Conservation (phyloP, 92 coral and sea anemone species). For the Zoanthus solanderi region DNA sequence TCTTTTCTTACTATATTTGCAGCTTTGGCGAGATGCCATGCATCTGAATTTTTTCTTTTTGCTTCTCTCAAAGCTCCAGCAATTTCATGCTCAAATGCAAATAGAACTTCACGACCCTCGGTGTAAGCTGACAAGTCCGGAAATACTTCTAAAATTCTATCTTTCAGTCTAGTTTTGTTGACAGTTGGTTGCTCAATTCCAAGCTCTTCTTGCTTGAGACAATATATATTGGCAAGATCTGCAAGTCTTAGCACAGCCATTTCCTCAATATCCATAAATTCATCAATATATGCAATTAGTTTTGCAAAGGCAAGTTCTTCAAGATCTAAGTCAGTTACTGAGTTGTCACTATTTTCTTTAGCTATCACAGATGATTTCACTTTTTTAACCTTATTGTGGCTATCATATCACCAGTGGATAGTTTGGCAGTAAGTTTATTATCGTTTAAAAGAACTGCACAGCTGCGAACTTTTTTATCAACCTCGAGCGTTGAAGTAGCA, state of each 20-base stretch:
- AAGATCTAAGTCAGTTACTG: too few relatives aligned
- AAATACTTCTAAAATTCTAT: conserved; percentile 31
- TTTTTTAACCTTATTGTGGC: too few relatives aligned
- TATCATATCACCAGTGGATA: conserved; percentile 35
- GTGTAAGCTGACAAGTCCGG: conserved; percentile 33
- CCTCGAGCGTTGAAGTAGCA: not conserved
- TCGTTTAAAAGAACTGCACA: conserved; percentile 65
- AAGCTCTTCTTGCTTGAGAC: conserved; percentile 45
- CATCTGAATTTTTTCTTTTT: conserved; percentile 31
- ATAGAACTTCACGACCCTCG: conserved; percentile 1
- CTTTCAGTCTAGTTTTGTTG: not conserved
- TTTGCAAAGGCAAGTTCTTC: conserved; percentile 13
- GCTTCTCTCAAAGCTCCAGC: not conserved
- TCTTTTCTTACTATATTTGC: conserved; percentile 40
- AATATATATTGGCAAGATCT: conserved; percentile 52
- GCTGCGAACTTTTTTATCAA: conserved; percentile 30
- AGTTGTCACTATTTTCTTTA: too few relatives aligned
- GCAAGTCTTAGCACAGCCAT: conserved; percentile 58
- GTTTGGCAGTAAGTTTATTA: conserved; percentile 62
- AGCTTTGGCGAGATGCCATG: conserved; percentile 44
- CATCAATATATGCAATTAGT: not conserved
- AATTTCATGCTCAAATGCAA: not conserved
- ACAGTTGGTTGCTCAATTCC: conserved; percentile 24
- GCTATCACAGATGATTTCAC: too few relatives aligned
- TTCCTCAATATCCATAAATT: conserved; percentile 45